phyloP scores from a whole-genome alignment of 2,888 invertebrate species.

The Bibio marci region DNA sequence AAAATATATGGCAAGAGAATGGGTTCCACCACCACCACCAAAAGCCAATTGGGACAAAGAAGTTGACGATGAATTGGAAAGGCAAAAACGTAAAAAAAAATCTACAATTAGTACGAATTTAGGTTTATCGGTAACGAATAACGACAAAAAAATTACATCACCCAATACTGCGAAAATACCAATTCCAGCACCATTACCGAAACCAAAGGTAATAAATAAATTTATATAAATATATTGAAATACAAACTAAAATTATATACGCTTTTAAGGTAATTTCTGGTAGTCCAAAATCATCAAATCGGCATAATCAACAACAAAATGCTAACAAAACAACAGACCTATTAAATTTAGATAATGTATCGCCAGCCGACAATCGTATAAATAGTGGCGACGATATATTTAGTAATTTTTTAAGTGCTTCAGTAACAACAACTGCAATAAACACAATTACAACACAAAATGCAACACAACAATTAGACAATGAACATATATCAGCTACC shows the following conservation, averaged over 20 bases:
- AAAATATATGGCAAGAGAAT: conserved; percentile 95
- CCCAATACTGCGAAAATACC: conserved; percentile 10
- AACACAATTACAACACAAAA: conserved; percentile 11
- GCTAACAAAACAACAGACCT: conserved; percentile 17
- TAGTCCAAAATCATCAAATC: conserved; percentile 30
- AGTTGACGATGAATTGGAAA: conserved; percentile 71
- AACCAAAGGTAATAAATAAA: conserved; percentile 23
- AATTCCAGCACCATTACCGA: conserved; percentile 24
- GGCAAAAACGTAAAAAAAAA: conserved; percentile 70
- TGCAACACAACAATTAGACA: conserved; percentile 24
- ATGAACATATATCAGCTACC: conserved; percentile 31
- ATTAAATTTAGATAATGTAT: conserved; percentile 22
- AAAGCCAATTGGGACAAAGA: conserved; percentile 79
- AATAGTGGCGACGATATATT: conserved; percentile 12
- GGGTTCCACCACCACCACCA: conserved; percentile 76
- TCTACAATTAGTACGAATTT: conserved; percentile 18
- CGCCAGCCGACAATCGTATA: conserved; percentile 26
- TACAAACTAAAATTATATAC: background rate
- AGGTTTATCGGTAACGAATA: conserved; percentile 12
- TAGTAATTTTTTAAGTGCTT: conserved; percentile 26
- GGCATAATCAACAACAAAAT: conserved; percentile 13
- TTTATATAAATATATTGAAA: background rate
- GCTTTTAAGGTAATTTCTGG: conserved; percentile 12
- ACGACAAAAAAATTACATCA: conserved; percentile 10
- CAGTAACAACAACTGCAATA: conserved; percentile 13